Base-by-base conservation (phyloP, 2,888 invertebrate species). In the Sphaerophoria rueppellii region DNA sequence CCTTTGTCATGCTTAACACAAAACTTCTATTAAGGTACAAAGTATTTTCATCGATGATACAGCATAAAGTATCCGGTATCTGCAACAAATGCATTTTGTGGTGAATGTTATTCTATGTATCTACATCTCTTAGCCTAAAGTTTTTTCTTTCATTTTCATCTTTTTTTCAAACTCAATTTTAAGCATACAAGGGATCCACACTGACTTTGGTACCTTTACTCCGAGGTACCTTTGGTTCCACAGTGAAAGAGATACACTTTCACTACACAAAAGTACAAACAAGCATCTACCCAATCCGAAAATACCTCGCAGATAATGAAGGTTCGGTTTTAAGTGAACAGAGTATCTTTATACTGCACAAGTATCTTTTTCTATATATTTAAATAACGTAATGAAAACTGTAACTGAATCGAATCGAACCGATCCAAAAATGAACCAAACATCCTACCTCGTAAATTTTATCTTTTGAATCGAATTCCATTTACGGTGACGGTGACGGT, bases 381-480 rank as follows among this genome's bases (percentile, higher is more conserved):
- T 63, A 63, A 63, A 65, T 50, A 65, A 35, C 12, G 40, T 67
- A 54, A 72, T 52, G 52, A 61, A 46, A 55, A 77, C 57, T 82
- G 78, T 61, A 82, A 75, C 80, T 75, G 61, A 71, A 58, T n/a
- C 72, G 35, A 77, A 63, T 34, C 46, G 6, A 61, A 63, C 46
- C 5, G 3, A 61, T 7, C 40, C 7, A 40, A 40, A 32, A 63
- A 77, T 73, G 73, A 73, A 73, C 77, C 67, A 77, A 43, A 58
- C n/a, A 52, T 55, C 50, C 74, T 60, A 50, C 16, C 69, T 54
- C 50, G 48, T 69, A 16, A 65, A 70, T 78, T 24, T 78, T 82
- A 73, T 69, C 82, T 74, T 24, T 77, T 77, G 69, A 73, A 82
- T 82, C 78, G 82, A 78, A 82, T 82, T 74, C 73, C 82, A 78